These are phyloP conservation scores for Sminthurides bifidus DNA, from an alignment of 1,140 invertebrate species.

Conservation along the genomic window DNA sequence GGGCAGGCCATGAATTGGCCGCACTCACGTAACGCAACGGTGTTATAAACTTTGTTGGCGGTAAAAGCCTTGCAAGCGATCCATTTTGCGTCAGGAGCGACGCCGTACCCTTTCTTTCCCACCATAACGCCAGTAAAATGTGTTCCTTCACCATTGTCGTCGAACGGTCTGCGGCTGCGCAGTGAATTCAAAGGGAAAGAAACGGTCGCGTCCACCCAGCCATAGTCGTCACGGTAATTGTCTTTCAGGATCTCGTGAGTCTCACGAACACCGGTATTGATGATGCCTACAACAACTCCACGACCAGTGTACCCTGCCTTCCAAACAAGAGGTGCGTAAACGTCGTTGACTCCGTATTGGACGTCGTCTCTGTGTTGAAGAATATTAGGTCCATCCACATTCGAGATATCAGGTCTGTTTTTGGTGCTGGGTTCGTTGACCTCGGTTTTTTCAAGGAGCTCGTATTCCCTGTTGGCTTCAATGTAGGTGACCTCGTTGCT, in stretches of 20 bases:
- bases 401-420: too few species aligned
- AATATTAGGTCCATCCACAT: too few species aligned
- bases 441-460: too few species aligned
- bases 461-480: too few species aligned
- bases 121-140: background rate
- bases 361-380: too few species aligned
- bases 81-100: slow-evolving; percentile 8
- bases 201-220: background rate
- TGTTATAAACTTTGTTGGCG: background rate
- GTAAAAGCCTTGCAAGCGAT: slow-evolving; percentile 2
- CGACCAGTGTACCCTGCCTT: background rate
- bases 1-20: slow-evolving; percentile 2
- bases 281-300: background rate
- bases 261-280: background rate
- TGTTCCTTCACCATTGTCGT: background rate
- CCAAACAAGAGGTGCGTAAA: background rate
- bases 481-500: too few species aligned
- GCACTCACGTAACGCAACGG: background rate
- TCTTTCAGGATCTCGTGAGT: background rate
- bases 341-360: background rate
- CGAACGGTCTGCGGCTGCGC: background rate
- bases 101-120: background rate
- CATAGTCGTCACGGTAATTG: background rate
- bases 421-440: too few species aligned
- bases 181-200: too few species aligned